Base-by-base conservation (phyloP, 1,140 invertebrate genomes). In the Paralvinella palmiformis region DNA sequence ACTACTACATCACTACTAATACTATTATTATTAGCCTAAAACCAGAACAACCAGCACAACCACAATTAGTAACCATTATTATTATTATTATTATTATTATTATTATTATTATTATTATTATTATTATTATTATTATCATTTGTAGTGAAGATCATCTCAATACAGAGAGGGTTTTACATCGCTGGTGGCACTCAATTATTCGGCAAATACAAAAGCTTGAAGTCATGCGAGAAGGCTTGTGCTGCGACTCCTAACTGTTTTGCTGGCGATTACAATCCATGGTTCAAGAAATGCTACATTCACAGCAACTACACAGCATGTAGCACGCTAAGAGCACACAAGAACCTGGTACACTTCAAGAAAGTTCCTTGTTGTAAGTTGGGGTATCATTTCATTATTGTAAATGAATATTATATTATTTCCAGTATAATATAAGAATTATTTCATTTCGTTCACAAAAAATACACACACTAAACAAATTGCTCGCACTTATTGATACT, bases 361-460 rank as follows among this genome's bases (percentile, higher is more conserved):
- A 62, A 62, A 27, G 60, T 62, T 20, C 60, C 60, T 6, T 62
- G 60, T 45, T 27, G 60, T 62, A 52, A 62, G 41, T 60, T 7
- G 27, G 4, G n/a, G n/a, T n/a, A n/a, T n/a, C n/a, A n/a, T n/a
- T n/a, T n/a, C 33, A 7, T 2, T 15, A 24, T 13, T 13, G 13
- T 13, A 53, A 13, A 17, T 15, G 10, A 53, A 17, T 20, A 15
- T 56, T 57, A 32, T 6, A 7, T 57, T 15, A 7, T 3, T 24
- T 27, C 27, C 22, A 7, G 5, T 52, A n/a, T 52, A 10, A 10
- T 2, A 52, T 10, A 7, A 36, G 55, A 0, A 32, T 2, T 31
- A 13, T 1, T 53, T 53, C 22, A 17, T 13, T 24, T 24, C 13
- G 10, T 13, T 10, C 17, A 24, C 50, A 17, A 15, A 13, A n/a